phyloP scores from a whole-genome alignment of 2,888 invertebrate species.

The Nomada fabriciana region DNA sequence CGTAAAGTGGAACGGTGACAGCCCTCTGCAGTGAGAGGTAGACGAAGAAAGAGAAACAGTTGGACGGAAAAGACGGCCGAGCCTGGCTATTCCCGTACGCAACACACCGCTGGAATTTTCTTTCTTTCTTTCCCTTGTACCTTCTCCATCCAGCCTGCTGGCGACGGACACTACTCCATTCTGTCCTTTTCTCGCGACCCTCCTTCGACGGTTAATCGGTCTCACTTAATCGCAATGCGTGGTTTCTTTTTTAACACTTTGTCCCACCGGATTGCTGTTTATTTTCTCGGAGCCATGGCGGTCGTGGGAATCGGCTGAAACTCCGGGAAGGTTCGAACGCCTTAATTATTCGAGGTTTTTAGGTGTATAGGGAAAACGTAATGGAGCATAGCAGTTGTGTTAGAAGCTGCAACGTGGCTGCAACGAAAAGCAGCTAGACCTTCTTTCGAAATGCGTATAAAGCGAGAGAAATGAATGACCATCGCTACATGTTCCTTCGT shows the following conservation, averaged over 20 bases:
- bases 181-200: constrained; percentile 15
- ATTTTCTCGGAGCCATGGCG: no score
- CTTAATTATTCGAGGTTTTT: no score
- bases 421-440: background rate
- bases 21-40: constrained; percentile 52
- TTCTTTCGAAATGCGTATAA: background rate
- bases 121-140: constrained; percentile 51
- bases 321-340: no score
- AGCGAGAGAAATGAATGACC: constrained; percentile 15
- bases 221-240: no score
- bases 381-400: no score
- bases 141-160: constrained; percentile 7
- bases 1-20: constrained; percentile 75
- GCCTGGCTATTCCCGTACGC: constrained; percentile 70
- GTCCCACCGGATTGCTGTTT: no score
- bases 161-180: constrained; percentile 13
- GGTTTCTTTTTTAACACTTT: no score
- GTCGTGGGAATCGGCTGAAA: no score
- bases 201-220: no score
- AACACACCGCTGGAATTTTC: constrained; percentile 49
- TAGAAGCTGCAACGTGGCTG: no score
- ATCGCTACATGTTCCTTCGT: constrained; percentile 67
- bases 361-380: no score
- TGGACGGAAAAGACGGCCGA: constrained; percentile 44
- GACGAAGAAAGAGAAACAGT: constrained; percentile 49